Evolutionary conservation across 2,113 vertebrate genomes (phyloP), one percentile per base, ranked within the genome.

Genomic region (Uria aalge): DNA sequence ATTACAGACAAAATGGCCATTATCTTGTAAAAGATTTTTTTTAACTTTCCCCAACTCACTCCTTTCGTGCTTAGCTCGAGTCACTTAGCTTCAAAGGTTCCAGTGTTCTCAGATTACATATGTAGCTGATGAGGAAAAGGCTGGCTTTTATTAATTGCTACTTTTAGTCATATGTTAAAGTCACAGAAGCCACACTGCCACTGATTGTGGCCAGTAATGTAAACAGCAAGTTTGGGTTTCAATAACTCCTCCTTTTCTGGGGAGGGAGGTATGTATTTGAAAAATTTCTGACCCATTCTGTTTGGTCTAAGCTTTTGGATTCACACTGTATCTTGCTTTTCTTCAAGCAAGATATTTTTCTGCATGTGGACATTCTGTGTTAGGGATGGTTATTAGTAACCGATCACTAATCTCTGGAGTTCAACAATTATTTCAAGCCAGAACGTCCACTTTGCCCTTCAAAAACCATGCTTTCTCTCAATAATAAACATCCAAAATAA

Each of bases 401-500:
- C 83, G 41, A 86, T 22, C 47, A 78, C 26, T 43, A 48, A 81
- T 69, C 32, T 64, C 72, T 67, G 16, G 32, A 84, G 40, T 9
- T 92, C 77, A 79, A 40, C 73, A 72, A 72, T 72, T 91, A 64
- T 75, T 92, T 82, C 81, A 92, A 27, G 34, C 16, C 11, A 43
- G 80, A 79, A 80, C 12, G 76, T 47, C 29, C 71, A 91, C 88
- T 94, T 89, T 92, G 68, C 41, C 88, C 79, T 96, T 94, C 92
- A 95, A 95, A 97, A n/a, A 4, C 41, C 69, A 75, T 5, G 27
- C 17, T 94, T 91, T 96, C 34, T 94, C 77, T 91, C 81, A 79
- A 45, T 84, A 92, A 76, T 87, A 97, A 95, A 75, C 84, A 92
- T 93, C 57, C 21, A 98, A 96, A 97, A 97, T 92, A 97, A 85